phyloP scores from a whole-genome alignment of 2,797 vertebrate species.

The Petrocephalus schoutedeni region DNA sequence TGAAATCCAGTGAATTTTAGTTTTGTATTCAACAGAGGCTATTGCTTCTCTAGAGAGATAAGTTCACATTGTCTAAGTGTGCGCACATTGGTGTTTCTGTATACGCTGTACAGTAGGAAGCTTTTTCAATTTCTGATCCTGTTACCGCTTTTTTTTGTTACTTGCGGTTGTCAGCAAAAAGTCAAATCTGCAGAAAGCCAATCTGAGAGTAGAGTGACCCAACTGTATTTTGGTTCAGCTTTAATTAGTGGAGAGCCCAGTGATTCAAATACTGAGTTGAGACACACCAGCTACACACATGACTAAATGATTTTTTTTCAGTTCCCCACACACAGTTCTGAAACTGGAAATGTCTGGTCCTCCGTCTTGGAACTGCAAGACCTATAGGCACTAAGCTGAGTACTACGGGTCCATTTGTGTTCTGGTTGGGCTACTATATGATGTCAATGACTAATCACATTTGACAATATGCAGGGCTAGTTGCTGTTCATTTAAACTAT shows the following conservation, averaged over 20 bases:
- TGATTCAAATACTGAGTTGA: background rate
- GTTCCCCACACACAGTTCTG: background rate
- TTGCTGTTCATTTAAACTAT: background rate
- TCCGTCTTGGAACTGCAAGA: background rate
- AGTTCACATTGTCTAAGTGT: background rate
- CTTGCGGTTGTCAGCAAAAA: background rate
- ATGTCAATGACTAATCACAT: background rate
- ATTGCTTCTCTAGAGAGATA: background rate
- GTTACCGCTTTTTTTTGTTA: background rate
- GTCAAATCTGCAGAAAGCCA: background rate
- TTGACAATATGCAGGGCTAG: background rate
- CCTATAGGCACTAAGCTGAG: background rate
- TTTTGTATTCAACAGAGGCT: background rate
- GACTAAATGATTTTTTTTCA: background rate
- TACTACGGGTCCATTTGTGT: background rate
- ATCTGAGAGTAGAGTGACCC: background rate
- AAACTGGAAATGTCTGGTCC: slow-evolving; percentile 3
- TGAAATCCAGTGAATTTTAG: background rate
- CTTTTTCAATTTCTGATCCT: background rate
- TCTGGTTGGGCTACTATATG: background rate
- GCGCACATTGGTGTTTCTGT: background rate
- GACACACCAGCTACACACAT: background rate
- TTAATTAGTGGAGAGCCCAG: slow-evolving; percentile 2
- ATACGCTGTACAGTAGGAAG: background rate
- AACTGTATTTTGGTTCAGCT: background rate